Base-by-base conservation (phyloP, 2,113 vertebrate genomes). In the Catharus fuscescens region DNA sequence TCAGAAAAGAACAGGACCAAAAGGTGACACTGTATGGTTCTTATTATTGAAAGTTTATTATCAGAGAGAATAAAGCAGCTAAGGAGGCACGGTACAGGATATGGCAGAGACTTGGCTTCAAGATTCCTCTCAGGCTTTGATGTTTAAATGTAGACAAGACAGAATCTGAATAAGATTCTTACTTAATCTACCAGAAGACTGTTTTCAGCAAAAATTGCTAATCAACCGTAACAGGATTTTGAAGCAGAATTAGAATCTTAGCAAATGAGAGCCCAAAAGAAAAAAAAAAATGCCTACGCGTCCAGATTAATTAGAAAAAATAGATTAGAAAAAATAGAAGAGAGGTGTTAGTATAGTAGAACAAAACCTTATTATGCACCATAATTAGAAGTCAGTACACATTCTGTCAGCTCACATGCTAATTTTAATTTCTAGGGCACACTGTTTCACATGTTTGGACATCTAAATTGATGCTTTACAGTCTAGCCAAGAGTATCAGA, bases 351-450 rank as follows among this genome's bases (percentile, higher is more conserved):
- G 25, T 73, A 64, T 21, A 54, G 59, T 32, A 44, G 44, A 82
- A 86, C 21, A 80, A 80, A 87, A 86, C 32, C 45, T 62, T 90
- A 65, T 80, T 94, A 92, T 50, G 42, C 36, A 69, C n/a, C 12
- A 32, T 86, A 93, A 94, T 93, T 92, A 88, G 50, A 88, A 60
- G 38, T 83, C 86, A 90, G 85, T 54, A 88, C 24, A 54, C 28
- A 83, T 90, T 87, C 48, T 90, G 76, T 50, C 45, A 64, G 76
- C 21, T 88, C 59, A 90, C 38, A 64, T 44, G 26, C 10, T 73
- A 70, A 86, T 95, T 95, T 73, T 90, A 80, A 83, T 76, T 96
- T 73, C 67, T 45, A 83, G 64, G 45, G 14, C 56, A 94, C 94
- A 78, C 6, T 47, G 7, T 2, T 93, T 84, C 52, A 70, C 47